Evolutionary conservation across 2,797 vertebrate genomes (phyloP).

Genomic region (Fundulus diaphanus): DNA sequence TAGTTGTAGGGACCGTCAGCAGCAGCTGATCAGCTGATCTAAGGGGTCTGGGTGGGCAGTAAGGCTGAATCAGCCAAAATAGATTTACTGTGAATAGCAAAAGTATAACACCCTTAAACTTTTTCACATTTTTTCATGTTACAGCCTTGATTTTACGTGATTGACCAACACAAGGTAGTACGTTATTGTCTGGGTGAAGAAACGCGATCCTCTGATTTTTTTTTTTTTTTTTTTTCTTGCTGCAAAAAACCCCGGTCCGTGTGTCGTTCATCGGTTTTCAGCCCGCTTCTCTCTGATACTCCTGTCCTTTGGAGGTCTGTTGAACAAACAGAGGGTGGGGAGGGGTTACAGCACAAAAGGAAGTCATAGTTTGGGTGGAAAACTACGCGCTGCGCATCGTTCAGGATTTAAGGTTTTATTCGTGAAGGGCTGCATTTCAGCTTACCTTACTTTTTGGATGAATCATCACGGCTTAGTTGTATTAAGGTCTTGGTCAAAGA

Average conservation of each 20-base stretch:
- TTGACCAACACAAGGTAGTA: background rate
- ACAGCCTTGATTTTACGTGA: background rate
- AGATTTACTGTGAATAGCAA: background rate
- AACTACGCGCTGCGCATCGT: background rate
- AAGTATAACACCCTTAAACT: background rate
- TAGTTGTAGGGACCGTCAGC: too few relatives aligned
- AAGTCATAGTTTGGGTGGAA: background rate
- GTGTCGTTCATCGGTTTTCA: background rate
- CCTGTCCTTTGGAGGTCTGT: background rate
- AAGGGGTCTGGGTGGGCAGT: too few relatives aligned
- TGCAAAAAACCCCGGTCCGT: background rate
- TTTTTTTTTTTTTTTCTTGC: background rate
- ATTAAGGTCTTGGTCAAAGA: background rate
- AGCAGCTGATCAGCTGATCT: too few relatives aligned
- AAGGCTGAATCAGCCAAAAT: conserved; percentile 23
- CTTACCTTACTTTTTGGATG: background rate
- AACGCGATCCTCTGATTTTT: background rate
- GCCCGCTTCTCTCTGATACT: background rate
- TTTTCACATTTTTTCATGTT: background rate
- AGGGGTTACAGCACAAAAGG: background rate
- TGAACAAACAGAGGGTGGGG: too few relatives aligned
- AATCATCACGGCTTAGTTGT: background rate
- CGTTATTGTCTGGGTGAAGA: background rate
- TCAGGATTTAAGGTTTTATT: background rate
- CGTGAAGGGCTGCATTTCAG: background rate